Base-by-base conservation (phyloP, 1,140 invertebrate species). In the Chionoecetes opilio region DNA sequence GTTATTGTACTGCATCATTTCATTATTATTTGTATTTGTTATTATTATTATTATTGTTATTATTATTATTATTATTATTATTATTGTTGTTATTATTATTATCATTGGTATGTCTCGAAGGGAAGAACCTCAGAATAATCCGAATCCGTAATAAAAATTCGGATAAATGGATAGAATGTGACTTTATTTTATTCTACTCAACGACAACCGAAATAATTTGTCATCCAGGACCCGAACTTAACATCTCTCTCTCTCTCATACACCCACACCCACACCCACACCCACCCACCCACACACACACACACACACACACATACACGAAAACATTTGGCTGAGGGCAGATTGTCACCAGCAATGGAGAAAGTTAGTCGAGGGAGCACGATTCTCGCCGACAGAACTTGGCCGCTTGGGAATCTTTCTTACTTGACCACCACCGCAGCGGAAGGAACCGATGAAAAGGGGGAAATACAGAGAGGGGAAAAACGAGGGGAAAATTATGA, bases 281-380 rank as follows among this genome's bases (percentile, higher is more conserved):
- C 84, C 5, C 84, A 32, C 84, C 5, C 84, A 32, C 84, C 5
- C 84, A 32, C 84, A 17, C 84, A 32, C 84, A 17, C 84, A 32
- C 84, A 17, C 84, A 17, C 84, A 2, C 86, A 14, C 86, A 38
- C 35, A 38, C 86, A 41, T 37, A 41, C 26, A 41, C 86, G 35
- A 88, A 29, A 88, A 88, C 86, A 88, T 41, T 29, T 29, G 86
- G 34, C 14, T 41, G 37, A 38, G 86, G 38, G 86, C 34, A 41
- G 38, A 88, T 88, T 88, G 86, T 88, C 86, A 88, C 35, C 86
- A 17, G 37, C 2, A 88, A 88, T 88, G 86, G 35, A 88, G 34
- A 88, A 88, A 88, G 86, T 88, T 88, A 88, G 35, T 26, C 35
- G 35, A 6, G 8, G 86, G 37, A 32, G 8, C 35, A 17, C 86